Evolutionary conservation across 2,888 invertebrate genomes (phyloP).

Genomic region (Pseudolycoriella hygida): DNA sequence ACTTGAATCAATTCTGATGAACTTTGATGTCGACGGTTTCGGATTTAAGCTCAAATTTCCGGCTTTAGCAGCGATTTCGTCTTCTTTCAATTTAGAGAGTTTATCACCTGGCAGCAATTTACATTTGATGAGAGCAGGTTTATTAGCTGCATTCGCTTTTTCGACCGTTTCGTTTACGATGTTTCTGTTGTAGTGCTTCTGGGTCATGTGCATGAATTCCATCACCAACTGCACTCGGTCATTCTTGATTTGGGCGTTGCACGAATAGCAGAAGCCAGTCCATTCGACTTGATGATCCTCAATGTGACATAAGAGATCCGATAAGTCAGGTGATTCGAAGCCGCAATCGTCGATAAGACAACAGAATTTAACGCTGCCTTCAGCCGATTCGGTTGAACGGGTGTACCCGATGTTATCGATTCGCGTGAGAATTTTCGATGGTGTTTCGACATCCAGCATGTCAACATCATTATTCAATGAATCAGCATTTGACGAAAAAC

Average conservation of each 20-base stretch:
- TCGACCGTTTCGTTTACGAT: background rate
- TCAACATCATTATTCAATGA: background rate
- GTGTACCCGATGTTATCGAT: conserved; percentile 5
- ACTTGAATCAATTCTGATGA: too few species aligned
- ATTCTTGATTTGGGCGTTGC: conserved; percentile 19
- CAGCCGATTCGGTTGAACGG: background rate
- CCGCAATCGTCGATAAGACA: conserved; percentile 21
- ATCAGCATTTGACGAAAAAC: background rate
- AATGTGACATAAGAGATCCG: conserved; percentile 11
- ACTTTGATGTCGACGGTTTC: too few species aligned
- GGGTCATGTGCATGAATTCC: conserved; percentile 21
- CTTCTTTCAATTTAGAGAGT: conserved; percentile 14
- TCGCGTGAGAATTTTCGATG: background rate
- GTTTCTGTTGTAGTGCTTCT: conserved; percentile 10
- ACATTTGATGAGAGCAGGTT: conserved; percentile 28
- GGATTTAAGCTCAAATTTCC: too few species aligned
- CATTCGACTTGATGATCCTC: conserved; percentile 28
- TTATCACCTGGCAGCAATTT: conserved; percentile 9
- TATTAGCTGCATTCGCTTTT: conserved; percentile 9
- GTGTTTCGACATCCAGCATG: background rate
- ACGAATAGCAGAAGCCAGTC: conserved; percentile 37
- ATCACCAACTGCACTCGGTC: conserved; percentile 6
- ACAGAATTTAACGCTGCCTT: conserved; percentile 13
- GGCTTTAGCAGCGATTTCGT: too few species aligned
- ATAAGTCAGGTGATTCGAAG: conserved; percentile 20